Percentiles rank a stretch among this genome's conserved stretches.
Evolutionary conservation across 2,888 invertebrate genomes (phyloP).

Genomic region (Argyresthia goedartella): DNA sequence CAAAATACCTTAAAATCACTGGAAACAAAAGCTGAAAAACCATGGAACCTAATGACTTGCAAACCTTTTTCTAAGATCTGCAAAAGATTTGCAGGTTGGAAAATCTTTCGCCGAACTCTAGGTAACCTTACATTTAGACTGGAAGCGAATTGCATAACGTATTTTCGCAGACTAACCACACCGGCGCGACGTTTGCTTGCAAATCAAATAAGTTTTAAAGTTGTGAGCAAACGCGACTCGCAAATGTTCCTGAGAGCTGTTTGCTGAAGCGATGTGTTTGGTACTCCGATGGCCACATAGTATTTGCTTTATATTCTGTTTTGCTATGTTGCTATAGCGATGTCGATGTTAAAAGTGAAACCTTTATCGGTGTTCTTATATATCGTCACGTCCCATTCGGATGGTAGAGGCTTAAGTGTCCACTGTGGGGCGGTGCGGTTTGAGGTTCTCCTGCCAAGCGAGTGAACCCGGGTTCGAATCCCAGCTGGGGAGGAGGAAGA

Average conservation of each 20-base stretch:
- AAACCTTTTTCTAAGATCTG: not conserved
- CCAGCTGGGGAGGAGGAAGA: too few relatives aligned
- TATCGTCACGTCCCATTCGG: too few relatives aligned
- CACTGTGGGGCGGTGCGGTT: too few relatives aligned
- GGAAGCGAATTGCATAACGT: not conserved
- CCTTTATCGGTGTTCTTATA: too few relatives aligned
- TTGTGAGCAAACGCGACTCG: slow-evolving; percentile 15
- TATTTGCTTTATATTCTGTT: too few relatives aligned
- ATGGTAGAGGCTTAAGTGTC: too few relatives aligned
- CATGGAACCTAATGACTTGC: not conserved
- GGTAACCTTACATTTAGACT: not conserved
- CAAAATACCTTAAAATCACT: too few relatives aligned
- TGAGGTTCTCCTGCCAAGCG: too few relatives aligned
- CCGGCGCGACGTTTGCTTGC: slow-evolving; percentile 7
- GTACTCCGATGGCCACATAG: slow-evolving; percentile 11
- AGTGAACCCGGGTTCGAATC: too few relatives aligned
- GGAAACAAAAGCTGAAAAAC: too few relatives aligned
- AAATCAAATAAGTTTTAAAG: slow-evolving; percentile 19
- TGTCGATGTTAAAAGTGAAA: too few relatives aligned
- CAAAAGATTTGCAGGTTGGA: not conserved
- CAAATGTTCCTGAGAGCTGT: slow-evolving; percentile 16
- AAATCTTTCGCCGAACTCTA: not conserved
- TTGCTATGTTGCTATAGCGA: too few relatives aligned
- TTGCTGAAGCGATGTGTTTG: slow-evolving; percentile 15
- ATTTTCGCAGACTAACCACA: slow-evolving; percentile 11